Evolutionary conservation across 2,113 vertebrate species (phyloP), one percentile per base, ranked within the genome.

Genomic region (Podilymbus podiceps): DNA sequence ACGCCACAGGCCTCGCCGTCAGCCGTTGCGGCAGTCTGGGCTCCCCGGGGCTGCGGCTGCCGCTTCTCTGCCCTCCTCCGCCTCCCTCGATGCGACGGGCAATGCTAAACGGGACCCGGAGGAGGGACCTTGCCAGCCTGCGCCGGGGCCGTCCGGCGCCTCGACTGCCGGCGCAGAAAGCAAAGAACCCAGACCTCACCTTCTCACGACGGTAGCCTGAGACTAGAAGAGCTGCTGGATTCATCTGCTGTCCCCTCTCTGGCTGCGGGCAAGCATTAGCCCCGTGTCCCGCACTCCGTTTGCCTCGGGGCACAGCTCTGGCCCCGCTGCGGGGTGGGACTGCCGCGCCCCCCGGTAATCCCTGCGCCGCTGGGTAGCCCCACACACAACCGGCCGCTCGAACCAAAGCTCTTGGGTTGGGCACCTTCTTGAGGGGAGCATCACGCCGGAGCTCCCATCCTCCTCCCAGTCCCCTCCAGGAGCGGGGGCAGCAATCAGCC

Each of bases 171-270:
- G 19, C 42, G 33, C 33, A 52, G 77, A 46, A 46, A 33, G 31
- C 30, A 49, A 23, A 38, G 7, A 23, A 15, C 27, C 22, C 35
- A 14, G 44, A 46, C 59, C 35, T 56, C 31, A 14, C 30, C 44
- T 58, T 33, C 44, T 63, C 31, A 4, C 1, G 6, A 7, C 1
- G 6, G 42, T 14, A 15, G 12, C 5, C 1, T 75, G 69, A n/a
- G 55, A 14, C 49, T 27, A 24, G 80, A 44, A 64, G 19, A 58
- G 31, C 50, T 50, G 30, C 44, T 2, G 12, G 19, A 44, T 44
- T 69, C 64, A 49, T 19, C 80, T 1, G 1, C 56, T 71, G 49
- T 63, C 56, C 55, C 35, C 21, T 25, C 5, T 28, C 27, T 31
- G 77, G 16, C 4, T 9, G 27, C 38, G 69, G 66, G 62, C 44